Conservation (phyloP, 2,888 invertebrate species). For the Trichacis sp. region DNA sequence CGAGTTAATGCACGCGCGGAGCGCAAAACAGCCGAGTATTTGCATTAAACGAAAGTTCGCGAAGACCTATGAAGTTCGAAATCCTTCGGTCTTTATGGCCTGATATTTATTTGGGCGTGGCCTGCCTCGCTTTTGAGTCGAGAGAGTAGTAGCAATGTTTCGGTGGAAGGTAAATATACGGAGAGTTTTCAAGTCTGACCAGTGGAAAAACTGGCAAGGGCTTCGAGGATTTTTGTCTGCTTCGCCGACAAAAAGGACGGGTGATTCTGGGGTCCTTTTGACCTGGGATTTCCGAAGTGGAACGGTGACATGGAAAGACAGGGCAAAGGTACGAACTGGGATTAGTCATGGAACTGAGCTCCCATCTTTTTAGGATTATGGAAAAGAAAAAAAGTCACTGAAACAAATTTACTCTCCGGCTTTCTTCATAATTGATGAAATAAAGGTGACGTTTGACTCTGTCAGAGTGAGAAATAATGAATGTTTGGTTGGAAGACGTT, state of each 20-base stretch:
- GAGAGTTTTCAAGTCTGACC: constrained; percentile 13
- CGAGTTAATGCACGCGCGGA: too few species aligned
- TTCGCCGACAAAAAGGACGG: constrained; percentile 27
- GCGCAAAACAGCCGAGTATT: too few species aligned
- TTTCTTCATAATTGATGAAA: constrained; percentile 5
- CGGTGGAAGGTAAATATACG: constrained; percentile 23
- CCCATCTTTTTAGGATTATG: neutral
- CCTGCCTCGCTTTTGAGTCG: constrained; percentile 8
- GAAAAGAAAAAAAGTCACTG: constrained; percentile 6
- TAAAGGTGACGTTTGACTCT: constrained; percentile 1
- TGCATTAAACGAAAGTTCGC: too few species aligned
- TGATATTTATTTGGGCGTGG: constrained; percentile 28
- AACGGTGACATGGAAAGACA: constrained; percentile 40
- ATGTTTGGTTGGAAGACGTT: neutral
- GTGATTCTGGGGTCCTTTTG: constrained; percentile 37
- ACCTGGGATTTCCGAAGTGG: constrained; percentile 40
- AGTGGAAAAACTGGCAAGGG: constrained; percentile 8
- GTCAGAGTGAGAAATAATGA: neutral
- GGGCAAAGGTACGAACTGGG: constrained; percentile 59
- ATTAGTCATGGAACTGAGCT: constrained; percentile 62
- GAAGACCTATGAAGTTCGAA: too few species aligned
- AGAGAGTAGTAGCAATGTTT: constrained; percentile 38
- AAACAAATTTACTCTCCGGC: constrained; percentile 2
- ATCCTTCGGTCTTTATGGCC: neutral
- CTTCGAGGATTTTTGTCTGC: constrained; percentile 40